Conservation (phyloP, 2,888 invertebrate genomes). For the Noctua janthe region DNA sequence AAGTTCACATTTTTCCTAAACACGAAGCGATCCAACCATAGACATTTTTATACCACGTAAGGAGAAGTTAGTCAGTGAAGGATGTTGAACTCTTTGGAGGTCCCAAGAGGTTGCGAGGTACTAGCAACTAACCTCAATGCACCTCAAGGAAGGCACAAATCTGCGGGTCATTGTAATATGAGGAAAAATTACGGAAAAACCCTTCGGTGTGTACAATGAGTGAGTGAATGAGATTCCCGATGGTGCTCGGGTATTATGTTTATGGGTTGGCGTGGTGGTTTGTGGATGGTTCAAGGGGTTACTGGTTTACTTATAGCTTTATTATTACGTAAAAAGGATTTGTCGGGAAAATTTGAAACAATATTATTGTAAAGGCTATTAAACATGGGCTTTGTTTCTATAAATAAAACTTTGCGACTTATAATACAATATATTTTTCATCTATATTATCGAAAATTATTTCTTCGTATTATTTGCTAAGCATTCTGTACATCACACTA, state of each 20-base stretch:
- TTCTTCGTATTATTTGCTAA: not conserved
- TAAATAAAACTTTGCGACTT: not conserved
- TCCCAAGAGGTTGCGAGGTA: conserved; percentile 48
- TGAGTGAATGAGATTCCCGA: conserved; percentile 44
- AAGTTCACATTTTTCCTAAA: conserved; percentile 40
- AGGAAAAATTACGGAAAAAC: conserved; percentile 63
- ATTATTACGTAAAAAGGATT: not conserved
- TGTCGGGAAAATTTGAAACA: not conserved
- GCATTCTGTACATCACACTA: no score
- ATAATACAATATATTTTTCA: not conserved
- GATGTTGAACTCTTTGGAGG: conserved; percentile 48
- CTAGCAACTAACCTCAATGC: conserved; percentile 48
- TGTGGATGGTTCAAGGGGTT: not conserved
- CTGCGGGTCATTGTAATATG: conserved; percentile 56
- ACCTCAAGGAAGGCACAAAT: conserved; percentile 55
- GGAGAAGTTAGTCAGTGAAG: conserved; percentile 48
- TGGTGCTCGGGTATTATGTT: conserved; percentile 26
- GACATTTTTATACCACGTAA: conserved; percentile 46
- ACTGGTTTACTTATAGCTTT: not conserved
- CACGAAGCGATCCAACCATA: conserved; percentile 24
- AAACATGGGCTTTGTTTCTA: not conserved
- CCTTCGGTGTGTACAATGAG: conserved; percentile 38
- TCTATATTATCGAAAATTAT: not conserved
- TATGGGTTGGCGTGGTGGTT: conserved; percentile 9
- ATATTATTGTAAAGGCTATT: not conserved